phyloP scores from a whole-genome alignment of 2,888 invertebrate species.

The Physocephala rufipes region DNA sequence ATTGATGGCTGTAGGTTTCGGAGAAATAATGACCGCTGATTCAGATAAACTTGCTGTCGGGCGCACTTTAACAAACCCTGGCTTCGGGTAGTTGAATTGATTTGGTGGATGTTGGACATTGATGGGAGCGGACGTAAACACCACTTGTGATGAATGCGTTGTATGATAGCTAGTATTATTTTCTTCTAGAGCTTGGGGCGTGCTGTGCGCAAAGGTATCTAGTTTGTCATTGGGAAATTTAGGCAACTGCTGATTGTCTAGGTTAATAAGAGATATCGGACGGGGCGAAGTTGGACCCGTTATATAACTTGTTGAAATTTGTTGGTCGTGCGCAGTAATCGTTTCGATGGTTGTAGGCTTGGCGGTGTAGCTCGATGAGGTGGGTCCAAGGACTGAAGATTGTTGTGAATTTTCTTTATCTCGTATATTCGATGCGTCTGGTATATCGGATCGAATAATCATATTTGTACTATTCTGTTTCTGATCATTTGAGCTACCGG shows the following conservation, averaged over 20 bases:
- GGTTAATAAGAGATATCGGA: slow-evolving; percentile 57
- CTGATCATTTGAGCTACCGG: slow-evolving; percentile 27
- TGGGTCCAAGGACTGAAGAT: slow-evolving; percentile 48
- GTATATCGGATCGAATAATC: slow-evolving; percentile 39
- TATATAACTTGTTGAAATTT: slow-evolving; percentile 67
- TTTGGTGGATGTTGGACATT: slow-evolving; percentile 54
- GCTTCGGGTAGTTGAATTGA: slow-evolving; percentile 49
- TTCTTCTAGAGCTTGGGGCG: slow-evolving; percentile 50
- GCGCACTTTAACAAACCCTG: slow-evolving; percentile 60
- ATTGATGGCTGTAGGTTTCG: slow-evolving; percentile 70
- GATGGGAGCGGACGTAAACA: slow-evolving; percentile 59
- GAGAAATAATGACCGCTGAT: slow-evolving; percentile 75
- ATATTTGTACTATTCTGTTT: slow-evolving; percentile 43
- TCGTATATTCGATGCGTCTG: slow-evolving; percentile 45
- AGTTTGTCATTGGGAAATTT: slow-evolving; percentile 59
- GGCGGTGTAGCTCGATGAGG: slow-evolving; percentile 44
- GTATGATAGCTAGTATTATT: slow-evolving; percentile 51
- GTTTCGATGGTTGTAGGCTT: slow-evolving; percentile 41
- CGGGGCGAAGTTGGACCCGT: slow-evolving; percentile 68
- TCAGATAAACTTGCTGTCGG: slow-evolving; percentile 69
- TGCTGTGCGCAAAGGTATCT: slow-evolving; percentile 57
- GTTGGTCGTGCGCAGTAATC: slow-evolving; percentile 52
- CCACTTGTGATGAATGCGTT: slow-evolving; percentile 47
- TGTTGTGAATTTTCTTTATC: slow-evolving; percentile 30
- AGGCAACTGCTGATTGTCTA: slow-evolving; percentile 54